Evolutionary conservation across 2,888 invertebrate species (phyloP), one percentile per base, ranked within the genome.

Genomic region (Lacanobia wlatinum): DNA sequence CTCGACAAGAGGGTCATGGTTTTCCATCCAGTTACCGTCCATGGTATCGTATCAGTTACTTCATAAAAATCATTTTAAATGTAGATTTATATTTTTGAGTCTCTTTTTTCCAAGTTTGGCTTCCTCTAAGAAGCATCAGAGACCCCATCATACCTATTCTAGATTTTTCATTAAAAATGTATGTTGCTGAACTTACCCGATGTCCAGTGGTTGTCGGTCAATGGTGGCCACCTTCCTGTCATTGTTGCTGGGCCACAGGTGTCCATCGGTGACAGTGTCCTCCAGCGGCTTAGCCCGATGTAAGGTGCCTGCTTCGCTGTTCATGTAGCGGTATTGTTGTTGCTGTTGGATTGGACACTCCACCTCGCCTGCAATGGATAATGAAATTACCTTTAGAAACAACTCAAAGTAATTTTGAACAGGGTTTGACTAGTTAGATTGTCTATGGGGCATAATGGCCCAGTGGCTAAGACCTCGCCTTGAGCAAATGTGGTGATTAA

Each of bases 261-360:
- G 96, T 9, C 96, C 96, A 72, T 96, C 96, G 1, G 96, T 94
- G 84, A 96, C 95, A 81, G 94, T 95, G 92, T 96, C 96, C 84
- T 96, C 96, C 80, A 96, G 92, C 85, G 96, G 96, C 87, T 93
- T 91, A 65, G 96, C 94, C 50, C 96, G 93, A 86, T 96, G 95
- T 85, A 96, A 88, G 23, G 96, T 96, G 76, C 96, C 95, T 76
- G 95, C 96, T 81, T 96, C 96, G 91, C 94, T 95, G 88, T 96
- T 94, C 96, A 96, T 96, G 94, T 96, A 96, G 90, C 96, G 94
- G 91, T 96, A 96, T 79, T 96, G 96, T 78, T 96, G 96, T 70
- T 96, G 96, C 90, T 96, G 96, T 82, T 96, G 96, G 78, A 96
- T 96, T 0, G 96, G 96, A 86, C 96, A 96, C 94, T 96, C 96